Conservation (phyloP, 2,797 vertebrate species). For the Odontamblyopus rebecca region DNA sequence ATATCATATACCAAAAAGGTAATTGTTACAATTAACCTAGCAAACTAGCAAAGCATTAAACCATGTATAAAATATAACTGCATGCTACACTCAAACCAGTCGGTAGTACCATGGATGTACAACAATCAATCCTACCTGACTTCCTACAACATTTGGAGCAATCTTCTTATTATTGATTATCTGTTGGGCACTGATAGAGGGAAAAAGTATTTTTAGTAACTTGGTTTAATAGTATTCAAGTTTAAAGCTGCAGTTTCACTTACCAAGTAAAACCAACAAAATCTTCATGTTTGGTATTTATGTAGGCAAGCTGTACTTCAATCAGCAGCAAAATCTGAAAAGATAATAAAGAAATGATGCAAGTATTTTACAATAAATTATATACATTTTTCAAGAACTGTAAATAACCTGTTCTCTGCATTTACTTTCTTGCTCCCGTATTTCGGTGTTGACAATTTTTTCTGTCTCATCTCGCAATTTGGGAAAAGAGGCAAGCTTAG, state of each 20-base stretch:
- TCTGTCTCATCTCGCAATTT: constrained; percentile 87
- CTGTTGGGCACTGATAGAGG: constrained; percentile 49
- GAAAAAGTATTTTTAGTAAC: background rate
- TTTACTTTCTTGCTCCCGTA: constrained; percentile 86
- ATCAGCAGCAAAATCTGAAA: constrained; percentile 86
- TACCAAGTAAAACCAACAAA: constrained; percentile 93
- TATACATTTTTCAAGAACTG: background rate
- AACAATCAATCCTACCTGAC: constrained; percentile 53
- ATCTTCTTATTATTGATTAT: constrained; percentile 36
- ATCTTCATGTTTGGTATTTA: constrained; percentile 95
- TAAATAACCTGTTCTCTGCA: constrained; percentile 88
- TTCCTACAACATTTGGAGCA: constrained; percentile 21
- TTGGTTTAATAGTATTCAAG: background rate
- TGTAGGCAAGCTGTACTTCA: constrained; percentile 92
- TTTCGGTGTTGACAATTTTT: constrained; percentile 85
- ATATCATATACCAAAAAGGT: background rate
- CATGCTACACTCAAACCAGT: constrained; percentile 1
- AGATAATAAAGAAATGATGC: constrained; percentile 13
- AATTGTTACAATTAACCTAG: background rate
- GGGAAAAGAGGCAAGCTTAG: constrained; percentile 87
- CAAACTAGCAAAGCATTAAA: background rate
- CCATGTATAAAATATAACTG: background rate
- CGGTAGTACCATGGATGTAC: background rate
- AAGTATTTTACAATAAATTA: background rate
- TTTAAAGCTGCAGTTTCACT: constrained; percentile 51